Conservation (phyloP, 1,140 invertebrate genomes). For the Mizuhopecten yessoensis region DNA sequence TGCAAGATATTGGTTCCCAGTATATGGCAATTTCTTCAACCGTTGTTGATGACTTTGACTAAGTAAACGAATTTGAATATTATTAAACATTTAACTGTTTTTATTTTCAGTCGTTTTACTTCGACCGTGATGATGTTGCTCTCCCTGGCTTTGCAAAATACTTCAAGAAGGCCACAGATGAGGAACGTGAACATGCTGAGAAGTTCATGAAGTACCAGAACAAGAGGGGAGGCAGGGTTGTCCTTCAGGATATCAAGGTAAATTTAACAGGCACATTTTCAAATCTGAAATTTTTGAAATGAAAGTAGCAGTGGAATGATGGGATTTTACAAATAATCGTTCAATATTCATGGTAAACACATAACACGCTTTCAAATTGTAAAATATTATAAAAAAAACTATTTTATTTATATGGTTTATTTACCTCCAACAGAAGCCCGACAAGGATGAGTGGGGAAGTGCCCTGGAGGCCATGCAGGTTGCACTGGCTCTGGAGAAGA, state of each 20-base stretch:
- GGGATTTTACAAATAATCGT: too few species aligned
- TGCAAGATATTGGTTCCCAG: too few species aligned
- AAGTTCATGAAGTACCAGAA: slow-evolving; percentile 92
- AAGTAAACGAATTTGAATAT: slow-evolving; percentile 7
- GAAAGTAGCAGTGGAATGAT: too few species aligned
- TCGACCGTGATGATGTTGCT: slow-evolving; percentile 92
- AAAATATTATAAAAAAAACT: too few species aligned
- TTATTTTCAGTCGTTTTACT: slow-evolving; percentile 90
- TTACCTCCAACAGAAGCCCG: slow-evolving; percentile 85
- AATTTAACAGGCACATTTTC: too few species aligned
- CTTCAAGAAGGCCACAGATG: slow-evolving; percentile 89
- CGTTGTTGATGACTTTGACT: not conserved
- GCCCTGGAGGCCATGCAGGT: slow-evolving; percentile 88
- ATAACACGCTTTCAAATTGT: too few species aligned
- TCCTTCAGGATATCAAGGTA: slow-evolving; percentile 83
- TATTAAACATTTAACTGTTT: slow-evolving; percentile 1
- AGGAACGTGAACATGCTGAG: slow-evolving; percentile 91
- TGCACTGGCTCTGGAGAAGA: slow-evolving; percentile 90
- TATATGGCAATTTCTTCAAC: too few species aligned
- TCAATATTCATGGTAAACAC: too few species aligned
- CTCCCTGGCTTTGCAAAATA: slow-evolving; percentile 89
- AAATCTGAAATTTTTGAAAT: too few species aligned
- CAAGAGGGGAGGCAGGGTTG: slow-evolving; percentile 90
- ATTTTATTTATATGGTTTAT: too few species aligned
- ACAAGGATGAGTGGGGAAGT: slow-evolving; percentile 86